These are phyloP conservation scores for Manis javanica DNA, from an alignment of 2,797 vertebrate species.

Conservation along the genomic window DNA sequence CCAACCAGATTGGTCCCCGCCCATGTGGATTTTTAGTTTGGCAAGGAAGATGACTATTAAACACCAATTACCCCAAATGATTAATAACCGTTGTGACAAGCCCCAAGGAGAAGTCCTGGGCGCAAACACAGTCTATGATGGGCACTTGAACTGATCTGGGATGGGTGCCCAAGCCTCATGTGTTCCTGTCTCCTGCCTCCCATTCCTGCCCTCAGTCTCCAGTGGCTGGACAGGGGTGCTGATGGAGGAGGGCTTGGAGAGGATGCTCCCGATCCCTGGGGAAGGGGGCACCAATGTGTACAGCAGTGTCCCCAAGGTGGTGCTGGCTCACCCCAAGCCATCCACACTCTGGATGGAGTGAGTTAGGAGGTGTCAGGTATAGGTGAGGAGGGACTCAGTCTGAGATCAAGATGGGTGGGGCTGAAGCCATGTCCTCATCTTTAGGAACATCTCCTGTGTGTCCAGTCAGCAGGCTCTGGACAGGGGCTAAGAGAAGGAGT, in stretches of 20 bases:
- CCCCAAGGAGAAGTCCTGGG: neutral
- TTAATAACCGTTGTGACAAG: neutral
- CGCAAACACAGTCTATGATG: neutral
- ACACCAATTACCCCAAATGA: neutral
- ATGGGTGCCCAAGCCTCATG: neutral
- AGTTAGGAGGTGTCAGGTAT: neutral
- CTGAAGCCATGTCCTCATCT: neutral
- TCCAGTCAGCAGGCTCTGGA: neutral
- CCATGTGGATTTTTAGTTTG: neutral
- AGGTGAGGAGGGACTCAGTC: neutral
- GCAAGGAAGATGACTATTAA: neutral
- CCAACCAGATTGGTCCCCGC: neutral
- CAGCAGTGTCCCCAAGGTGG: fast-evolving
- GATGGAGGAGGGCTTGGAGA: neutral
- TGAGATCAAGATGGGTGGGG: neutral
- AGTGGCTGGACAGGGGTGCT: neutral
- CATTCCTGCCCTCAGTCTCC: neutral
- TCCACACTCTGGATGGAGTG: neutral
- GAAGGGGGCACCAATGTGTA: fast-evolving
- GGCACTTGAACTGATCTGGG: neutral
- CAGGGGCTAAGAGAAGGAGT: neutral
- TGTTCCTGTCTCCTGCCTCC: neutral
- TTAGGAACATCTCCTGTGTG: neutral
- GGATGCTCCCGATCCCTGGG: neutral
- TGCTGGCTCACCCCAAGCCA: no score